A percentile compares a stretch with the other conserved stretches of the same genome.
phyloP scores from a whole-genome alignment of 2,888 invertebrate species.

The Agonopterix alstromeriana region DNA sequence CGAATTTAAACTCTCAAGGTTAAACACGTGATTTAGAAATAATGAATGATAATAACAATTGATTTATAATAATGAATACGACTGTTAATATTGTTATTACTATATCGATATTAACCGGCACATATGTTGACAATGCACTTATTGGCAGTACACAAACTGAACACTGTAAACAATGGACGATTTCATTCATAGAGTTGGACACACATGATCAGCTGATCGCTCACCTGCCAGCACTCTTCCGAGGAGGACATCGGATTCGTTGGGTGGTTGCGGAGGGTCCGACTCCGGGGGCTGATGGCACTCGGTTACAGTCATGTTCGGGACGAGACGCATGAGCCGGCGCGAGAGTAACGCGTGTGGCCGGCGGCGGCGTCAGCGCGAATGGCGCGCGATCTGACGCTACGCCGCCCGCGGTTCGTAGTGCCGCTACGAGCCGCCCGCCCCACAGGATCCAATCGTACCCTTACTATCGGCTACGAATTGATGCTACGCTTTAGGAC shows the following conservation, averaged over 20 bases:
- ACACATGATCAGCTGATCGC: conserved; percentile 42
- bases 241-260: conserved; percentile 62
- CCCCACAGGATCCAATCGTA: conserved; percentile 25
- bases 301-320: conserved; percentile 68
- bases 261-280: conserved; percentile 31
- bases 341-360: conserved; percentile 61
- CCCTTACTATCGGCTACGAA: conserved; percentile 5
- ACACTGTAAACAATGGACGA: conserved; percentile 24
- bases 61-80: conserved; percentile 12
- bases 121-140: no score
- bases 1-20: background rate
- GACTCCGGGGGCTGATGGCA: conserved; percentile 41
- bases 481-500: background rate
- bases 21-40: background rate
- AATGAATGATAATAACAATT: background rate
- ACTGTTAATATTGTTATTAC: conserved; percentile 6
- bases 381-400: conserved; percentile 57
- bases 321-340: conserved; percentile 62
- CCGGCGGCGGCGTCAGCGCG: conserved; percentile 58
- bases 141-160: conserved; percentile 1
- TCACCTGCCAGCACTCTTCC: conserved; percentile 70
- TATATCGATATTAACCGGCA: background rate
- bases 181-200: conserved; percentile 33
- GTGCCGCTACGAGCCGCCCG: conserved; percentile 39
- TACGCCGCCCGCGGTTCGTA: conserved; percentile 62